phyloP scores from a whole-genome alignment of 2,888 invertebrate genomes.

The Dryadula phaetusa region DNA sequence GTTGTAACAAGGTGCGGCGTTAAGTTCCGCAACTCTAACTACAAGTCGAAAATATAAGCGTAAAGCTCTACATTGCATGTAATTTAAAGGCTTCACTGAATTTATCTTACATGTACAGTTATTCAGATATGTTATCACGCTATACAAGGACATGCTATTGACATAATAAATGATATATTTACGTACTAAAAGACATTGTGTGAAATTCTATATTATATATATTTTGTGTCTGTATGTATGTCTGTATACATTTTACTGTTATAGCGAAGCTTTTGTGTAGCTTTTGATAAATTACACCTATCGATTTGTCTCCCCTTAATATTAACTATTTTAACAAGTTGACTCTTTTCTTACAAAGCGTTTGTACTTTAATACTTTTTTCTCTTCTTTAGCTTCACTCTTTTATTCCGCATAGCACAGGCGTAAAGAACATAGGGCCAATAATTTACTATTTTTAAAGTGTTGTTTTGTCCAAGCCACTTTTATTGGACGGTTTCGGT shows the following conservation, averaged over 20 bases:
- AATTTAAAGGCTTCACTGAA: no score
- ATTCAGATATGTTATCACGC: neutral
- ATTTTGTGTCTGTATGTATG: neutral
- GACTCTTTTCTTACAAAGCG: no score
- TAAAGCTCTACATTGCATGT: no score
- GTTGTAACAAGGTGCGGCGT: no score
- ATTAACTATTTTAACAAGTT: no score
- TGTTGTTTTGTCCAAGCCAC: no score
- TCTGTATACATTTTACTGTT: neutral
- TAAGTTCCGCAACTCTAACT: no score
- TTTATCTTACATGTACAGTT: neutral
- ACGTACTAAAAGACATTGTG: neutral
- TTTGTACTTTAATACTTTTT: no score
- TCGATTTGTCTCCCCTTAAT: neutral
- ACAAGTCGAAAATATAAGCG: no score
- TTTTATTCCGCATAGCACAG: neutral
- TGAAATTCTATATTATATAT: conserved; percentile 2
- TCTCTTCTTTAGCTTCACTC: no score
- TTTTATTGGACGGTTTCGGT: no score
- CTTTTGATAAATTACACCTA: conserved; percentile 14
- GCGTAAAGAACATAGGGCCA: neutral
- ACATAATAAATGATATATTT: conserved; percentile 16
- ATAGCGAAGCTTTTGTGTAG: neutral
- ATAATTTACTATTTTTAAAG: no score
- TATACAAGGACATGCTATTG: conserved; percentile 2